Percentiles rank a stretch among this genome's conserved stretches.
Evolutionary conservation across 2,888 invertebrate species (phyloP).

Genomic region (Polydrusus pterygomalis): DNA sequence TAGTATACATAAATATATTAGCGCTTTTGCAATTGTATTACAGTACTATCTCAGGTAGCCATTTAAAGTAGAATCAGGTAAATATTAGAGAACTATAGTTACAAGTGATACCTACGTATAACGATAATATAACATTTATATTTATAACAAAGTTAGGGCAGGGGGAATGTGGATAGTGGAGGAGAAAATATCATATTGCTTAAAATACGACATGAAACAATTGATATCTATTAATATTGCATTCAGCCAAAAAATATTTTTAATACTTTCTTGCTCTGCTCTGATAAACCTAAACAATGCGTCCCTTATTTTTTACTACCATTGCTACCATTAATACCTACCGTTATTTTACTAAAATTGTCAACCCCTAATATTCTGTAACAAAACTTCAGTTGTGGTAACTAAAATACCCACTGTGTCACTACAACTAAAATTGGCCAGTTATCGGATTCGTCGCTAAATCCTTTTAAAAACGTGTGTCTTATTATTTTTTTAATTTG

Average conservation of each 20-base stretch:
- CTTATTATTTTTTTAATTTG: not conserved
- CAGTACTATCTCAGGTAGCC: not conserved
- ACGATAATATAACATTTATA: not conserved
- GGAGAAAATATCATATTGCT: no score
- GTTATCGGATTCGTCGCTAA: not conserved
- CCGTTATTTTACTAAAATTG: not conserved
- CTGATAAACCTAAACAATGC: no score
- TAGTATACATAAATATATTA: not conserved
- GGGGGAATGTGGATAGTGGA: no score
- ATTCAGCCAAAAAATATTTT: no score
- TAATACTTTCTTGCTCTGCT: no score
- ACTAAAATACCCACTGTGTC: not conserved
- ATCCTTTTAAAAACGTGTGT: not conserved
- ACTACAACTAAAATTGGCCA: constrained; percentile 3
- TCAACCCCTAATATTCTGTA: not conserved
- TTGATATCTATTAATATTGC: no score
- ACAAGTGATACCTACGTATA: not conserved
- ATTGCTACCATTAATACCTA: not conserved
- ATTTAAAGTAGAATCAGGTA: not conserved
- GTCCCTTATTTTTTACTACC: no score
- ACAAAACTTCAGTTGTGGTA: not conserved
- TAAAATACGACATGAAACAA: no score
- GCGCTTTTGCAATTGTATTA: not conserved
- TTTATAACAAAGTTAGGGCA: no score
- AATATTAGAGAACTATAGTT: not conserved